Evolutionary conservation across 2,888 invertebrate genomes (phyloP).

Genomic region (Tolmerus cingulatus): DNA sequence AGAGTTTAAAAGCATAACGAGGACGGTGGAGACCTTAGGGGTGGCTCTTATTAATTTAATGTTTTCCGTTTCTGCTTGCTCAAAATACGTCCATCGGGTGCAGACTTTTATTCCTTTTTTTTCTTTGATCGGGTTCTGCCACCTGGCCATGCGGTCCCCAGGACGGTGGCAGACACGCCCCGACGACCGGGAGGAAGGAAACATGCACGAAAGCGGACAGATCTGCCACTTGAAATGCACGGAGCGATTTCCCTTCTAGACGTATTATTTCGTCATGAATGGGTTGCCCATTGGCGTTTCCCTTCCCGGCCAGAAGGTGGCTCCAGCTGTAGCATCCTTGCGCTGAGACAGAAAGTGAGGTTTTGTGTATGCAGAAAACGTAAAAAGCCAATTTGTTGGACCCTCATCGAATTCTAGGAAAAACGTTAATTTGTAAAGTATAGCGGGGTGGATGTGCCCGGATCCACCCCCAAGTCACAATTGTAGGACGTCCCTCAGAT

Average conservation of each 20-base stretch:
- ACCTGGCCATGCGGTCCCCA: background rate
- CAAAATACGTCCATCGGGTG: background rate
- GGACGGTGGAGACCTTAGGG: background rate
- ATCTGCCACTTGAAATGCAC: slow-evolving; percentile 39
- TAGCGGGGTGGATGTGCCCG: slow-evolving; percentile 18
- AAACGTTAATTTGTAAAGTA: slow-evolving; percentile 43
- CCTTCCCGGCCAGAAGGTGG: background rate
- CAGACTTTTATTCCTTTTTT: background rate
- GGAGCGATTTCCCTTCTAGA: slow-evolving; percentile 41
- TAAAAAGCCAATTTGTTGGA: slow-evolving; percentile 43
- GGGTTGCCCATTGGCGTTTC: slow-evolving; percentile 37
- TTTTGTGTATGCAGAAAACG: slow-evolving; percentile 44
- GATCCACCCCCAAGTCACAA: background rate
- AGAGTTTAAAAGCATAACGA: background rate
- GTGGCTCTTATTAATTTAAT: slow-evolving; percentile 12
- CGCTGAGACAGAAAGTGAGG: slow-evolving; percentile 22
- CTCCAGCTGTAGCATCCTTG: slow-evolving; percentile 10
- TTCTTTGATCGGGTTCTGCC: background rate
- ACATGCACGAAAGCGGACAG: background rate
- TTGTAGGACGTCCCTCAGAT: background rate
- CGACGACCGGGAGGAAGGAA: background rate
- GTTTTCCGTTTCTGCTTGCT: background rate
- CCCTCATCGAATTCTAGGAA: slow-evolving; percentile 41
- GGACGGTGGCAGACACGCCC: background rate
- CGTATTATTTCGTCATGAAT: slow-evolving; percentile 44